These are phyloP conservation scores for Sterrhoptilus dennistouni DNA, from an alignment of 2,113 vertebrate genomes.

Conservation along the genomic window DNA sequence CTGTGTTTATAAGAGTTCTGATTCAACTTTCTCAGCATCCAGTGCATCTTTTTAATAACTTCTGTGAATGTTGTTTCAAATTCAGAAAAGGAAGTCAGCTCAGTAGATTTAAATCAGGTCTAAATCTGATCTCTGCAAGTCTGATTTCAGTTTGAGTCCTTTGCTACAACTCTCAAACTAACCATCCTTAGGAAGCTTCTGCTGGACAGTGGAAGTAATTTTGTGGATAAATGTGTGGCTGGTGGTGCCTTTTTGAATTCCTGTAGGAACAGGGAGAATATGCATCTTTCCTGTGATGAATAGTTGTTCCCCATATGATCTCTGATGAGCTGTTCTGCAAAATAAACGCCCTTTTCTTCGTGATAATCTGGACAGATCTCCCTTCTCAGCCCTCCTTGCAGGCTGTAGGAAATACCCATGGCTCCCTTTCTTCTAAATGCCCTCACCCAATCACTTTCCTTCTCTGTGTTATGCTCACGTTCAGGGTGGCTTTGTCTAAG, in stretches of 20 bases:
- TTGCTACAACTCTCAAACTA: not conserved
- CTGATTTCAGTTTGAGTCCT: not conserved
- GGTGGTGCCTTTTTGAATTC: not conserved
- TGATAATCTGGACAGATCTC: not conserved
- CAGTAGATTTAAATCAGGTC: not conserved
- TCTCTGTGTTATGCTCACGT: fast-evolving
- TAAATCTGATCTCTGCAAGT: not conserved
- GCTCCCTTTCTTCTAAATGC: not conserved
- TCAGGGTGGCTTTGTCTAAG: not conserved
- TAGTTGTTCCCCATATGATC: not conserved
- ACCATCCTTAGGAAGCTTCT: not conserved
- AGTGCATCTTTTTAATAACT: not conserved
- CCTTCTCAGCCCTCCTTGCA: not conserved
- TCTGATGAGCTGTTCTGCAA: not conserved
- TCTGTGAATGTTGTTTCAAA: not conserved
- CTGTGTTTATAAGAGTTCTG: not conserved
- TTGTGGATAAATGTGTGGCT: not conserved
- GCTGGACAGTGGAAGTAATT: not conserved
- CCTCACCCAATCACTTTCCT: not conserved
- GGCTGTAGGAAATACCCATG: not conserved
- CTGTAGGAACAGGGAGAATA: not conserved
- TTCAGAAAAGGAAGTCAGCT: not conserved
- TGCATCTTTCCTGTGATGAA: fast-evolving
- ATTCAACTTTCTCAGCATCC: not conserved
- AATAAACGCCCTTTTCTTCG: not conserved